phyloP scores from a whole-genome alignment of 2,797 vertebrate genomes.

The Pangasius macronema region DNA sequence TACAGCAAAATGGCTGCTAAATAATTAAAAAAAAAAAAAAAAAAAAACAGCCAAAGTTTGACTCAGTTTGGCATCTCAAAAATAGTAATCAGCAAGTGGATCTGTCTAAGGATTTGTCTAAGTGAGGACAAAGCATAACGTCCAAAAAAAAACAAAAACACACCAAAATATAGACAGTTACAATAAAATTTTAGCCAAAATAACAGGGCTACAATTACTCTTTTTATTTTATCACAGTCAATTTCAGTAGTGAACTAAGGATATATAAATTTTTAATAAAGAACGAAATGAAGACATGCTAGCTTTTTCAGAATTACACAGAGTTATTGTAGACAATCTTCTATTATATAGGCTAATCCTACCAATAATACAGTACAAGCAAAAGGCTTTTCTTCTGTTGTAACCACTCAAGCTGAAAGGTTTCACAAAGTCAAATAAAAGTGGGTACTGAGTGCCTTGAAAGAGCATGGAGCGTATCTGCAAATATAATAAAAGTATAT shows the following conservation, averaged over 20 bases:
- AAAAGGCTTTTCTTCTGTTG: slow-evolving; percentile 21
- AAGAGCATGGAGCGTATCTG: slow-evolving; percentile 5
- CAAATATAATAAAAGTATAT: slow-evolving; percentile 36
- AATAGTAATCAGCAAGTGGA: not conserved
- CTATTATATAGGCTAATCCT: slow-evolving; percentile 22
- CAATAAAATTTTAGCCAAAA: not conserved
- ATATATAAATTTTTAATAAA: not conserved
- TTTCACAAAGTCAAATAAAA: slow-evolving; percentile 26
- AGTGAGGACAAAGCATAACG: not conserved
- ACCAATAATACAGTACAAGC: slow-evolving; percentile 11
- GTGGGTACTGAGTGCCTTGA: not conserved
- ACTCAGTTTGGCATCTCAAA: not conserved
- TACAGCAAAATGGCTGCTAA: not conserved
- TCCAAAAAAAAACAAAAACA: not conserved
- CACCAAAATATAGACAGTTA: not conserved
- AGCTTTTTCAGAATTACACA: slow-evolving; percentile 1
- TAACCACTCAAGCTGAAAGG: slow-evolving; percentile 24
- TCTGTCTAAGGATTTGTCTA: not conserved
- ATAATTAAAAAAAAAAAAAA: not conserved
- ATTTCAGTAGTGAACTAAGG: not conserved
- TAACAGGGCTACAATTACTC: not conserved
- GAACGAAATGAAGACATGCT: not conserved
- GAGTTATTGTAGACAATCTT: slow-evolving; percentile 20
- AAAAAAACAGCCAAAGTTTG: not conserved
- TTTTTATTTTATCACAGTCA: slow-evolving; percentile 6